phyloP scores from a whole-genome alignment of 2,888 invertebrate genomes.

The Zaprionus bogoriensis region DNA sequence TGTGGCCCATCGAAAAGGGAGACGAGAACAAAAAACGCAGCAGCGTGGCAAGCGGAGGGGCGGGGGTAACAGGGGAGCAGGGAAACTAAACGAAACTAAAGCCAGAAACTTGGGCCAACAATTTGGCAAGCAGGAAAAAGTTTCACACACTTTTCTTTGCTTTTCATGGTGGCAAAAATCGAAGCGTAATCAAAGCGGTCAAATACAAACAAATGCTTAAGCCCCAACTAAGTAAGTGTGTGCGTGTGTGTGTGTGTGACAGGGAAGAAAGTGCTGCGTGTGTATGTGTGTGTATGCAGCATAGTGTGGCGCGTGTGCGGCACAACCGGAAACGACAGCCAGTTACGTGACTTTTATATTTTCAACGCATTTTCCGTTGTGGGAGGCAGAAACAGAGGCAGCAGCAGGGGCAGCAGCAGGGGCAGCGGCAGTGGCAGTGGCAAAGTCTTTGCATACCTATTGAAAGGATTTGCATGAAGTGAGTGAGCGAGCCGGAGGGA shows the following conservation, averaged over 20 bases:
- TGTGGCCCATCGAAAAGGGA: slow-evolving; percentile 2
- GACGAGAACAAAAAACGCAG: not conserved
- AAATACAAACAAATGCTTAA: slow-evolving; percentile 72
- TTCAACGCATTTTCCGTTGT: slow-evolving; percentile 58
- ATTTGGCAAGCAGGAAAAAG: slow-evolving; percentile 44
- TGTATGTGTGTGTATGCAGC: slow-evolving; percentile 12
- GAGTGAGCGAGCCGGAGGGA: not conserved
- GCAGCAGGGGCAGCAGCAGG: slow-evolving; percentile 13
- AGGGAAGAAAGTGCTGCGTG: too few relatives aligned
- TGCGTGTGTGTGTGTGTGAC: slow-evolving; percentile 9
- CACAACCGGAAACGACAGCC: slow-evolving; percentile 64
- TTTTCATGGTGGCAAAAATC: slow-evolving; percentile 53
- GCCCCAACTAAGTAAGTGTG: slow-evolving; percentile 47
- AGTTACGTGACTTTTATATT: slow-evolving; percentile 77
- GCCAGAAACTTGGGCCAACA: slow-evolving; percentile 44
- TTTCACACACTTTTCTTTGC: slow-evolving; percentile 51
- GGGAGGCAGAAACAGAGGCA: too few relatives aligned
- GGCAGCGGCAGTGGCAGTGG: slow-evolving; percentile 17
- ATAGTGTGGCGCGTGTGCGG: slow-evolving; percentile 44
- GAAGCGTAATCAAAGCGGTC: slow-evolving; percentile 74
- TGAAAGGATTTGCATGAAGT: slow-evolving; percentile 58
- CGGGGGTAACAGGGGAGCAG: not conserved
- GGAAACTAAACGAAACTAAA: slow-evolving; percentile 20
- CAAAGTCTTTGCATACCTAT: slow-evolving; percentile 40
- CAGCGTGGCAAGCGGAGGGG: not conserved